Conservation (phyloP, 92 coral and sea anemone genomes). For the Actinernus sp. region DNA sequence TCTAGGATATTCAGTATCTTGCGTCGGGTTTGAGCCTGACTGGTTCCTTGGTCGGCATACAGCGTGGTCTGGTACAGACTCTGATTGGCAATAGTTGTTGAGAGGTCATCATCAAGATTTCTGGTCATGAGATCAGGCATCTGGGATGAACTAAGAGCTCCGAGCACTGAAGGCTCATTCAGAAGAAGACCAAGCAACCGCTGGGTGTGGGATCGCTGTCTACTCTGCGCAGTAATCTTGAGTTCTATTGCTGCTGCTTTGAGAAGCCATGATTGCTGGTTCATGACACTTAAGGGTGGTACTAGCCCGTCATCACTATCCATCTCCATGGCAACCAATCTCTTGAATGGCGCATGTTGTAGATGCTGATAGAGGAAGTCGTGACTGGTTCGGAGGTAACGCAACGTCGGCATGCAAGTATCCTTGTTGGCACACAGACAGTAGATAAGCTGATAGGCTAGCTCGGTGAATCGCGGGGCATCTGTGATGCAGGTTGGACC, state of each 20-base stretch:
- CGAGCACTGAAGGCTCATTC: slow-evolving; percentile 75
- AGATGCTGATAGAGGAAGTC: slow-evolving; percentile 93
- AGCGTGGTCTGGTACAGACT: slow-evolving; percentile 45
- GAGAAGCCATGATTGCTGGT: slow-evolving; percentile 96
- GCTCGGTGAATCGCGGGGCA: slow-evolving; percentile 89
- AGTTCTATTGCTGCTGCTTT: slow-evolving; percentile 94
- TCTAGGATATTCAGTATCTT: slow-evolving; percentile 83
- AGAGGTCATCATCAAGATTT: slow-evolving; percentile 64
- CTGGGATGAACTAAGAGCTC: slow-evolving; percentile 48
- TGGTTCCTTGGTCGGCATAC: slow-evolving; percentile 51
- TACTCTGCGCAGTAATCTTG: slow-evolving; percentile 92
- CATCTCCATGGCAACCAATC: slow-evolving; percentile 58
- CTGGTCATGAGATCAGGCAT: slow-evolving; percentile 66
- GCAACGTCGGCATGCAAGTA: slow-evolving; percentile 89
- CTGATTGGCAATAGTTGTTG: slow-evolving; percentile 35
- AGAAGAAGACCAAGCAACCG: slow-evolving; percentile 80
- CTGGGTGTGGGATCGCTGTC: slow-evolving; percentile 96
- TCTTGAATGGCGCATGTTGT: slow-evolving; percentile 91
- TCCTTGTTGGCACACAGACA: slow-evolving; percentile 90
- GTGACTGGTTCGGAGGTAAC: slow-evolving; percentile 92
- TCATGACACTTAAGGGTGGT: slow-evolving; percentile 57
- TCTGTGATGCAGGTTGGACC: slow-evolving; percentile 87
- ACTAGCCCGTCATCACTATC: slow-evolving; percentile 59
- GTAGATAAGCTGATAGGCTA: slow-evolving; percentile 91
- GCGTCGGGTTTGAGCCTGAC: slow-evolving; percentile 61